These are phyloP conservation scores for Lasioglossum morio DNA, from an alignment of 2,888 invertebrate genomes.

Conservation along the genomic window DNA sequence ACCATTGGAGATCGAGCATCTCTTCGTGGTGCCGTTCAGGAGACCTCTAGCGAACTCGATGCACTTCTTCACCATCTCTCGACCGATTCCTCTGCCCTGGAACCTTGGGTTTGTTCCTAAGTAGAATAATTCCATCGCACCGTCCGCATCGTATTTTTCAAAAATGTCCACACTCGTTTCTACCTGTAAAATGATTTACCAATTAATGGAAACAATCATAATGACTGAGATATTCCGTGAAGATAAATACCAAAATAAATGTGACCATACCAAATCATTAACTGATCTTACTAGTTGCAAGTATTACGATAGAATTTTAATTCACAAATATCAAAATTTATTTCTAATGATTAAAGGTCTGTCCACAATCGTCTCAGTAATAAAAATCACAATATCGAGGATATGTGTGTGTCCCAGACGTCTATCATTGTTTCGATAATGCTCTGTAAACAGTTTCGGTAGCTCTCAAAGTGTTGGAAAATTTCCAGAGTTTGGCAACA, in stretches of 20 bases:
- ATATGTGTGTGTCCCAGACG: not conserved
- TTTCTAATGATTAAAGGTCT: not conserved
- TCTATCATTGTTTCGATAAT: not conserved
- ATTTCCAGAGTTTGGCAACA: not conserved
- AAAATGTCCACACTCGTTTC: constrained; percentile 85
- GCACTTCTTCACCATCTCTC: constrained; percentile 84
- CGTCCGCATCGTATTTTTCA: constrained; percentile 86
- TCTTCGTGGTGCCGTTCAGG: constrained; percentile 31
- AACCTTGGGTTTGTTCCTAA: constrained; percentile 87
- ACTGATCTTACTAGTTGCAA: not conserved
- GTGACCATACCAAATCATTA: too few species aligned
- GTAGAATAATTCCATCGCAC: constrained; percentile 89
- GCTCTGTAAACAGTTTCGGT: not conserved
- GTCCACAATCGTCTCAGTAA: not conserved
- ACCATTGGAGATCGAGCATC: constrained; percentile 73
- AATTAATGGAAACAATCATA: not conserved
- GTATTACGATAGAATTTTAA: not conserved
- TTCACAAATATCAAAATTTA: not conserved
- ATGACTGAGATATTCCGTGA: not conserved
- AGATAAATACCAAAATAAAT: not conserved
- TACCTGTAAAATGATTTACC: constrained; percentile 64
- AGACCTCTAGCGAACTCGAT: constrained; percentile 56
- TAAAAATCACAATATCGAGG: not conserved
- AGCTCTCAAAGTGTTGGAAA: not conserved
- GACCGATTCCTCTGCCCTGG: constrained; percentile 86